Base-by-base conservation (phyloP, 2,888 invertebrate species). In the Drosophila tanythrix region DNA sequence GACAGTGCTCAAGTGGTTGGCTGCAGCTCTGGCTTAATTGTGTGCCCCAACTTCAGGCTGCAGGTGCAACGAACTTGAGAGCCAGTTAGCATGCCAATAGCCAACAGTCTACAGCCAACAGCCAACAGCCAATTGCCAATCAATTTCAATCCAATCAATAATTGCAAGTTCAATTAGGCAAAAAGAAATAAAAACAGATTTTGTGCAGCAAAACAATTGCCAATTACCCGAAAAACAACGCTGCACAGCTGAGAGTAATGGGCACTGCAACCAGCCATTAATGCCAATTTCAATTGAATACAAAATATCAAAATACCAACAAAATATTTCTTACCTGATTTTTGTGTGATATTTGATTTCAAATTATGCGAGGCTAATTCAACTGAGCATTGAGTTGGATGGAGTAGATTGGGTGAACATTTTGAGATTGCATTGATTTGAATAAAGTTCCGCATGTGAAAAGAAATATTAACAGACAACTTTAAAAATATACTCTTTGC, bases 111-210 rank as follows among this genome's bases (percentile, higher is more conserved):
- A 87, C 11, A 29, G 69, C 46, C 83, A 83, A 70, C 78, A 71
- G 77, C 21, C 21, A 21, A 89, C 36, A n/a, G 66, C 38, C 83
- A 87, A 78, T 83, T 81, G 84, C 82, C 90, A 87, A 87, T 87
- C 87, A 90, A 88, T 81, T 90, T 78, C 74, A 73, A 81, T 76
- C 66, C 79, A 77, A 86, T 87, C 81, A 87, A 90, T 87, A 88
- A 87, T 87, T 88, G 86, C 87, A 81, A 83, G 81, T 88, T 90
- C 90, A 90, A 90, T 88, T 86, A 90, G 81, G 63, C 66, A 77
- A 81, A 76, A 52, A 65, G 63, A 63, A 40, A 56, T 62, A 62
- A 71, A 67, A 58, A 56, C 40, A 3, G 40, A 58, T 40, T 61
- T 53, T 51, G 31, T 13, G 56, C 61, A 48, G 21, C 66, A 57